Evolutionary conservation across 1,140 invertebrate genomes (phyloP).

Genomic region (Dinoponera quadriceps): DNA sequence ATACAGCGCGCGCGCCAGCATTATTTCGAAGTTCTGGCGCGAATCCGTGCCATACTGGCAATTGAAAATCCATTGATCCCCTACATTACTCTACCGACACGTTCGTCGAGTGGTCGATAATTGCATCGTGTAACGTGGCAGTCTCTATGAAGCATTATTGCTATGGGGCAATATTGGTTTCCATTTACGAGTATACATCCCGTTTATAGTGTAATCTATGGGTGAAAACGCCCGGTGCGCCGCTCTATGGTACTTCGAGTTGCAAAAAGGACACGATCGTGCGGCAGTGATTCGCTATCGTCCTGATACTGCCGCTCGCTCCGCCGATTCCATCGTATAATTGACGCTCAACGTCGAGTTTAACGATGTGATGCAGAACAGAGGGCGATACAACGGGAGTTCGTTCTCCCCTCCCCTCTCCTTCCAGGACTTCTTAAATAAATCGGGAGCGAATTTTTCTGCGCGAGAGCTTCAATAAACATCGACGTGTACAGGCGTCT

Average conservation of each 20-base stretch:
- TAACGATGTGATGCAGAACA: background rate
- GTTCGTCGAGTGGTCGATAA: conserved; percentile 63
- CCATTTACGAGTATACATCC: conserved; percentile 37
- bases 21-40: conserved; percentile 32
- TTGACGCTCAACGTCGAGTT: background rate
- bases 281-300: background rate
- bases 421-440: background rate
- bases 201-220: conserved; percentile 38
- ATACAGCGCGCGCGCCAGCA: conserved; percentile 30
- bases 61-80: conserved; percentile 67
- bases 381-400: too few species aligned
- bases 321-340: background rate
- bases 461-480: background rate
- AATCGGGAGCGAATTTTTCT: background rate
- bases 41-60: conserved; percentile 24
- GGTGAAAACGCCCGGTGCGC: background rate
- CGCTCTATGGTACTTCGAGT: background rate
- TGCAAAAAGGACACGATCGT: background rate
- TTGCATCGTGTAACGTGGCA: conserved; percentile 25
- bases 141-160: conserved; percentile 61
- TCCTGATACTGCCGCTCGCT: background rate
- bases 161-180: conserved; percentile 54
- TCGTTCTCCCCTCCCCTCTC: too few species aligned
- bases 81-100: conserved; percentile 69
- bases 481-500: background rate